phyloP scores from a whole-genome alignment of 2,888 invertebrate genomes.

The Cosmia pyralina region DNA sequence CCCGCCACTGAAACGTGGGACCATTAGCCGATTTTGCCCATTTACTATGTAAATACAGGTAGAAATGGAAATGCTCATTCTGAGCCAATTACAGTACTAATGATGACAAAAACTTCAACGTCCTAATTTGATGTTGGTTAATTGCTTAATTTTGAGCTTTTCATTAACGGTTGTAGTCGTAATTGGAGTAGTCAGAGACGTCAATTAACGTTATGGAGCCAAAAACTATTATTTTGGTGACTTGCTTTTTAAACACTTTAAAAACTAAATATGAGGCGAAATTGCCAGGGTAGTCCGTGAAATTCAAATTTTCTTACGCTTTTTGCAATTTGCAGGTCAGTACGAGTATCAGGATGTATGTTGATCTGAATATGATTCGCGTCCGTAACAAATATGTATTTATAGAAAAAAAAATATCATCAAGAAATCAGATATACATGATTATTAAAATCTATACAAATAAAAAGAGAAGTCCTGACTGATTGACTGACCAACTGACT shows the following conservation, averaged over 20 bases:
- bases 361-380: too few relatives aligned
- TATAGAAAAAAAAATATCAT: too few relatives aligned
- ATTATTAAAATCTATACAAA: too few relatives aligned
- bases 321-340: too few relatives aligned
- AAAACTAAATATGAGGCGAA: background rate
- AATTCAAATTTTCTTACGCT: too few relatives aligned
- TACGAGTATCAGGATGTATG: too few relatives aligned
- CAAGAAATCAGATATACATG: too few relatives aligned
- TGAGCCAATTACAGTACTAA: conserved; percentile 68
- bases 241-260: background rate
- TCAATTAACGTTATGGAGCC: background rate
- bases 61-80: conserved; percentile 67
- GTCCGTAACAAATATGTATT: too few relatives aligned
- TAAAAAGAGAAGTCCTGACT: too few relatives aligned
- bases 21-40: conserved; percentile 70
- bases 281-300: too few relatives aligned
- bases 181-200: background rate
- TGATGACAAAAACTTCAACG: conserved; percentile 63
- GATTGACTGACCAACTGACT: too few relatives aligned
- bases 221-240: background rate
- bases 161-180: conserved; percentile 32
- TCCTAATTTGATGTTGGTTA: conserved; percentile 56
- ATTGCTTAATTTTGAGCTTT: conserved; percentile 55
- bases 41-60: conserved; percentile 72
- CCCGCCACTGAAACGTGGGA: conserved; percentile 38